Conservation (phyloP, 2,113 vertebrate species). For the Arenaria interpres region DNA sequence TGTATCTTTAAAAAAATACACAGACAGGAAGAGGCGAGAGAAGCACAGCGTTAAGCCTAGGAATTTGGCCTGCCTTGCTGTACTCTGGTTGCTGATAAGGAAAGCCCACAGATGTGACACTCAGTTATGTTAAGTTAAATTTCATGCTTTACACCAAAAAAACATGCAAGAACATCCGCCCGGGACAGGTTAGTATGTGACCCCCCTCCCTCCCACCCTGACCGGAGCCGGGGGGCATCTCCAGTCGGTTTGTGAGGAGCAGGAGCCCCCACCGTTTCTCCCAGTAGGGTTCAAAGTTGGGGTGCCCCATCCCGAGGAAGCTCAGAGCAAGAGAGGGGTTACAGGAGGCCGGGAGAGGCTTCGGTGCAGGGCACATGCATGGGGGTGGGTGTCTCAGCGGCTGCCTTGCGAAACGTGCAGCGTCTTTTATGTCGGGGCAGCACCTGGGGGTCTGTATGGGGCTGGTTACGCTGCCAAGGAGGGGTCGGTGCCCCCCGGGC, state of each 20-base stretch:
- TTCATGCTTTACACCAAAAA: slow-evolving; percentile 79
- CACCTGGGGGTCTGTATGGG: accelerated
- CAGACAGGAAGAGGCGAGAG: slow-evolving; percentile 53
- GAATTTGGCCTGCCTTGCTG: slow-evolving; percentile 74
- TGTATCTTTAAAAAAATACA: slow-evolving; percentile 30
- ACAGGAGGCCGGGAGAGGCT: neutral
- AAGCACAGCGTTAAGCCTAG: slow-evolving; percentile 59
- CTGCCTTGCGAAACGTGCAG: neutral
- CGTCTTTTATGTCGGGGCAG: neutral
- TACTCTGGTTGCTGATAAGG: slow-evolving; percentile 65
- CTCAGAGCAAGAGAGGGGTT: slow-evolving; percentile 13
- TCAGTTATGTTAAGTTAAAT: slow-evolving; percentile 85
- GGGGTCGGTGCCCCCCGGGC: neutral
- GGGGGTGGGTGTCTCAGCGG: neutral
- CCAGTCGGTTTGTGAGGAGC: neutral
- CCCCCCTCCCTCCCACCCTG: neutral
- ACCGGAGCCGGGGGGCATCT: neutral
- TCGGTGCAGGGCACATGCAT: slow-evolving; percentile 3
- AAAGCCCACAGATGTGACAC: slow-evolving; percentile 94
- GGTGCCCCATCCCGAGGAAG: neutral
- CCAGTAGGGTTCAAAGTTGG: neutral
- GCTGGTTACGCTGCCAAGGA: neutral
- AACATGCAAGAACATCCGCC: slow-evolving; percentile 71
- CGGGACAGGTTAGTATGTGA: slow-evolving; percentile 45
- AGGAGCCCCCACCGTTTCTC: neutral